Conservation (phyloP, 2,113 vertebrate genomes). For the Condylura cristata region DNA sequence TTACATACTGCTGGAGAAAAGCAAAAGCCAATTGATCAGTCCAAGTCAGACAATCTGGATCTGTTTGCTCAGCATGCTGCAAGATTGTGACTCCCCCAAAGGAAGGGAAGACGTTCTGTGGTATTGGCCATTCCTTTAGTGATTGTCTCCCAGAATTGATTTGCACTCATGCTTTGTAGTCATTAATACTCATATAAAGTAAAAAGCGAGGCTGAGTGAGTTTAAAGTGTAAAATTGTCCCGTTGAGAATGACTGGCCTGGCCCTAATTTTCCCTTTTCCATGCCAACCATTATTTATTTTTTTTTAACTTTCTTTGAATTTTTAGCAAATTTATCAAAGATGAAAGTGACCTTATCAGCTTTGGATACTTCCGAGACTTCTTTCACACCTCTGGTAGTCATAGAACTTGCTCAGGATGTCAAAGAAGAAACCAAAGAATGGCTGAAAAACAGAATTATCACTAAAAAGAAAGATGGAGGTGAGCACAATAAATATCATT, state of each 20-base stretch:
- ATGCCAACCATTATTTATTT: background rate
- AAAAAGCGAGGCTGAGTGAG: background rate
- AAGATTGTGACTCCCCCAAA: background rate
- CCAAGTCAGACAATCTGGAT: background rate
- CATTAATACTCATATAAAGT: background rate
- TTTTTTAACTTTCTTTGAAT: constrained; percentile 58
- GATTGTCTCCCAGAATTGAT: background rate
- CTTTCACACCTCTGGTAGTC: constrained; percentile 92
- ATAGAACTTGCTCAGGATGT: constrained; percentile 91
- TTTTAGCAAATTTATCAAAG: constrained; percentile 66
- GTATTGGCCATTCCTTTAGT: background rate
- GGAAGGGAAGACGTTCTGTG: background rate
- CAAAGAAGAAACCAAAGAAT: constrained; percentile 90
- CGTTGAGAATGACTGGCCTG: background rate
- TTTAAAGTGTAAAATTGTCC: background rate
- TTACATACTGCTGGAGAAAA: background rate
- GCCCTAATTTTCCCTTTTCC: background rate
- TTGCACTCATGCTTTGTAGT: background rate
- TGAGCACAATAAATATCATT: constrained; percentile 71
- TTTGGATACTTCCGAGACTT: constrained; percentile 80
- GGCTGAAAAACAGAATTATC: constrained; percentile 92
- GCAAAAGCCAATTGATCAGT: background rate
- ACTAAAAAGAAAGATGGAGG: constrained; percentile 92
- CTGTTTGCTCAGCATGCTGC: background rate
- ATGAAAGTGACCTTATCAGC: constrained; percentile 86